phyloP scores from a whole-genome alignment of 2,888 invertebrate species.

The Anthrax anthrax region DNA sequence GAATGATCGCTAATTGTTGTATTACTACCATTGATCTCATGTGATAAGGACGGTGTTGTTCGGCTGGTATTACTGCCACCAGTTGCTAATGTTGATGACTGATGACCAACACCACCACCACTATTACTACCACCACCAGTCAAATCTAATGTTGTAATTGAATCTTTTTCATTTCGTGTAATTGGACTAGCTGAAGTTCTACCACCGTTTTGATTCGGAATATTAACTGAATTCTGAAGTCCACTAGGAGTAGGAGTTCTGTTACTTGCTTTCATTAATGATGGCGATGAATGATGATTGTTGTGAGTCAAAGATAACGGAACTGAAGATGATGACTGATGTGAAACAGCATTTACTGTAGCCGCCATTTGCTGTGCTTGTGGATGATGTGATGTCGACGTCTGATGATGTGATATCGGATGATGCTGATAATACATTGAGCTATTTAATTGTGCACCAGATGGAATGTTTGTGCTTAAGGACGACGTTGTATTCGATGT shows the following conservation, averaged over 20 bases:
- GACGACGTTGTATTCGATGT: background rate
- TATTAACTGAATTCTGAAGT: conserved; percentile 2
- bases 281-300: conserved; percentile 3
- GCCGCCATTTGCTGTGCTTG: background rate
- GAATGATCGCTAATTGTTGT: conserved; percentile 14
- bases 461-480: conserved; percentile 26
- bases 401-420: conserved; percentile 25
- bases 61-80: conserved; percentile 13
- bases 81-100: background rate
- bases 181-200: conserved; percentile 25
- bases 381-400: conserved; percentile 15
- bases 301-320: conserved; percentile 4
- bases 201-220: conserved; percentile 17
- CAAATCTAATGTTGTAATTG: conserved; percentile 28
- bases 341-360: conserved; percentile 19
- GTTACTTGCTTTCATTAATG: conserved; percentile 3
- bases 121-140: conserved; percentile 15
- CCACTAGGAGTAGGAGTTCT: conserved; percentile 2
- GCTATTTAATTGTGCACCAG: conserved; percentile 20
- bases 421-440: conserved; percentile 24
- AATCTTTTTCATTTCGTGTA: conserved; percentile 20
- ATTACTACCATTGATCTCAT: conserved; percentile 22
- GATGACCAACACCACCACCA: too few relatives aligned
- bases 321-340: conserved; percentile 9
- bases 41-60: conserved; percentile 15